Evolutionary conservation across 2,888 invertebrate species (phyloP).

Genomic region (Choristoneura rosaceana): DNA sequence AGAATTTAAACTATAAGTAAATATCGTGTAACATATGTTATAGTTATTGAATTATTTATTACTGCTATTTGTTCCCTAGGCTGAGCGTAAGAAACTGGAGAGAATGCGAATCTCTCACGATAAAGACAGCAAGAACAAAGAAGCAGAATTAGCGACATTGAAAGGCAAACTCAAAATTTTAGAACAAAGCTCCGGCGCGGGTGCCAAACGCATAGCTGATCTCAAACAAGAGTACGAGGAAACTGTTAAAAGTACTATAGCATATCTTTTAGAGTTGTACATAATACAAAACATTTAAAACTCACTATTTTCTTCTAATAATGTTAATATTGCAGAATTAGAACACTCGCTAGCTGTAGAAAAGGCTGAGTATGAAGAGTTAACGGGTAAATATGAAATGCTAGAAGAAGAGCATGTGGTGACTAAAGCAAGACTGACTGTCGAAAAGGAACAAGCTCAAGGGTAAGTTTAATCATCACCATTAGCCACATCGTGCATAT

Average conservation of each 20-base stretch:
- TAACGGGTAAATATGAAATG: conserved; percentile 93
- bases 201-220: conserved; percentile 87
- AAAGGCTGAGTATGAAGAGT: conserved; percentile 90
- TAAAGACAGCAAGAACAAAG: conserved; percentile 91
- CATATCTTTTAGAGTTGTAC: background rate
- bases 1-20: background rate
- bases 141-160: conserved; percentile 90
- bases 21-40: background rate
- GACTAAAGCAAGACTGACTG: conserved; percentile 92
- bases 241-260: conserved; percentile 87
- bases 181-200: conserved; percentile 86
- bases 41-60: background rate
- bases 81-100: conserved; percentile 88
- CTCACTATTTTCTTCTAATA: background rate
- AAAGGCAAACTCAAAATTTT: conserved; percentile 90
- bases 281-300: background rate
- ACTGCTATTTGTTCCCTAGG: conserved; percentile 63
- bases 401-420: conserved; percentile 94
- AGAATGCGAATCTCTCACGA: conserved; percentile 88
- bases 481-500: background rate
- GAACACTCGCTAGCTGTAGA: conserved; percentile 88
- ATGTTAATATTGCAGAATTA: conserved; percentile 80
- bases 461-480: conserved; percentile 72
- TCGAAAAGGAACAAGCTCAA: conserved; percentile 92
- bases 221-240: conserved; percentile 89